Base-by-base conservation (phyloP, 2,888 invertebrate species). In the Clunio marinus region DNA sequence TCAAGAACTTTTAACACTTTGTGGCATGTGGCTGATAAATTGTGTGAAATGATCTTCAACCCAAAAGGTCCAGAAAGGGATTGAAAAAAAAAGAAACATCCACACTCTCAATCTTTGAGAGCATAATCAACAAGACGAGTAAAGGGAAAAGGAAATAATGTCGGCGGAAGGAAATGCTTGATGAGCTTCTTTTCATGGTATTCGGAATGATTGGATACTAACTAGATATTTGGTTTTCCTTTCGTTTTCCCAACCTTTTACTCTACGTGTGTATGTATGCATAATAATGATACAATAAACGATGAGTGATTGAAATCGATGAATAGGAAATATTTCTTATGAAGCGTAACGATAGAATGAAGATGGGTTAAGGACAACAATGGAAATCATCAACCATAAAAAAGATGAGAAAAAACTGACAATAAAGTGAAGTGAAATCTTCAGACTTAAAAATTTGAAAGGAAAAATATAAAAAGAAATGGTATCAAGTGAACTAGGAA, bases 261-360 rank as follows among this genome's bases (percentile, higher is more conserved):
- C n/a, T 20, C 20, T 32, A 7, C 4, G 32, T 32, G 32, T 32
- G 32, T 32, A 32, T 32, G 10, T 32, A 8, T 51, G 51, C 51
- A 51, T 51, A 51, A 51, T 51, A 51, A 51, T 51, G 22, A 17
- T 51, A 7, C 41, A 51, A n/a, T 17, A 51, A 51, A 51, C 17
- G 51, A 51, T 51, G 51, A 51, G 51, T 51, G 51, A 51, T 51
- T 22, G 51, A 51, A 51, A 51, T 51, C 51, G 51, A 51, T 51
- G 51, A 51, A 17, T 8, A 17, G 51, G 10, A 51, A 51, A 5
- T 17, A 17, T 22, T 51, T 22, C 20, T 17, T 41, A n/a, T 41
- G 10, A 5, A 41, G 17, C 51, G 20, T 5, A 22, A 51, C 45
- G 17, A 51, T 15, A 22, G 17, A 22, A 22, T 7, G 4, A 5